Evolutionary conservation across 2,888 invertebrate genomes (phyloP), one percentile per base, ranked within the genome.

Genomic region (Palloptera scutellata): DNA sequence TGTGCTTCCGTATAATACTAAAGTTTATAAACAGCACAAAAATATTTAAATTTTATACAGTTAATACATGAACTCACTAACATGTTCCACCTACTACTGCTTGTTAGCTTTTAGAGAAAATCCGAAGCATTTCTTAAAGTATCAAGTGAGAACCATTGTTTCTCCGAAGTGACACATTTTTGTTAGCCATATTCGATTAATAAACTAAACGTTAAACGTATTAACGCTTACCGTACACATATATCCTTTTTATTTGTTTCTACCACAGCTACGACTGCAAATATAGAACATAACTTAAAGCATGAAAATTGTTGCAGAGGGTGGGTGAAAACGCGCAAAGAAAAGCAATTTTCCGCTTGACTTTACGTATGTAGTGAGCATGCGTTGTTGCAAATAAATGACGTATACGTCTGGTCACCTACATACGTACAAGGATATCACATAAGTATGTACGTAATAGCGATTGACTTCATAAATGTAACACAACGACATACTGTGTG

Each of bases 331-430:
- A 72, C 71, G 73, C 77, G 74, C 69, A 66, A 74, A 74, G 78
- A 78, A 78, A 78, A 78, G 75, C 73, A 78, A 78, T 78, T 78
- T 78, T 78, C 78, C 77, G 75, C 75, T 78, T 77, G 75, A 76
- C 74, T 77, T 76, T 76, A 76, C 75, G 72, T 73, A 74, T 76
- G 20, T 53, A 19, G 53, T 17, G 19, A 10, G 42, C 41, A 42
- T 55, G n/a, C 13, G 30, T 30, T n/a, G 57, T 17, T 42, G 73
- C 73, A 74, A 75, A 78, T 76, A 77, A 78, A 78, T 78, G 77
- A 77, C 73, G 76, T 76, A 77, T 78, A 74, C 71, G 72, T 76
- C 76, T 76, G 76, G 76, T 78, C 78, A 78, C 74, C 78, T 77
- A 76, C 75, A n/a, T 30, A 57, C 30, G 40, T 13, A 45, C 40